These are phyloP conservation scores for Nothoprocta pentlandii DNA, from an alignment of 2,113 vertebrate species.

Conservation along the genomic window DNA sequence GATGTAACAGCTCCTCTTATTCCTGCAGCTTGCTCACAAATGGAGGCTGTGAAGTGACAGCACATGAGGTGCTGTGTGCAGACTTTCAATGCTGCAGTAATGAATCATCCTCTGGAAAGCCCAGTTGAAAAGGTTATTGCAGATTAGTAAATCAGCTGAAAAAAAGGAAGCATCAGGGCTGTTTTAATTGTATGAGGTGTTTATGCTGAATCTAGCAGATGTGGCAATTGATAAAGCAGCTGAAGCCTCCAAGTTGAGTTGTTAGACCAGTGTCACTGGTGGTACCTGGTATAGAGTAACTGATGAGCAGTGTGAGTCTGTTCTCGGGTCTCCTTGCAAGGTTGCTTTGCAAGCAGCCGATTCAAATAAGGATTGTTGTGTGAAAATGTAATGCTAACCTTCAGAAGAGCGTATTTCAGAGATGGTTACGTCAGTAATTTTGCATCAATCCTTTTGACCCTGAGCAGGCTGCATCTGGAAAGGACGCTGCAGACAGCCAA, in stretches of 20 bases:
- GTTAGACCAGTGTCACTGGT: neutral
- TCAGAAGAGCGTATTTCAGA: neutral
- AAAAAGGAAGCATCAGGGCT: neutral
- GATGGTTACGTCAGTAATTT: neutral
- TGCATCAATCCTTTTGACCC: neutral
- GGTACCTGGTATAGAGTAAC: neutral
- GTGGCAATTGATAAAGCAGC: neutral
- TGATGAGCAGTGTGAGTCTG: neutral
- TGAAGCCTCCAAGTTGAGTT: neutral
- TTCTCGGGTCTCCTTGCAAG: neutral
- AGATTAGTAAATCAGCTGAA: neutral
- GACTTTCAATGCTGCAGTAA: neutral
- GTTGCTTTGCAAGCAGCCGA: neutral
- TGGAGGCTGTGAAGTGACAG: neutral
- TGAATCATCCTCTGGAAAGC: accelerated
- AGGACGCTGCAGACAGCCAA: neutral
- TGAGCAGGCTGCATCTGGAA: neutral
- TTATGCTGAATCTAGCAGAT: neutral
- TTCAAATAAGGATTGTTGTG: neutral
- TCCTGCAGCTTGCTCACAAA: neutral
- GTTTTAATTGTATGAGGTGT: neutral
- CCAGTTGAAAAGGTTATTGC: neutral
- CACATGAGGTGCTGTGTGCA: neutral
- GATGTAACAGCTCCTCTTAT: neutral
- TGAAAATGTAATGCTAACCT: neutral